Evolutionary conservation across 2,797 vertebrate genomes (phyloP), one percentile per base, ranked within the genome.

Genomic region (Onychomys leucogaster): DNA sequence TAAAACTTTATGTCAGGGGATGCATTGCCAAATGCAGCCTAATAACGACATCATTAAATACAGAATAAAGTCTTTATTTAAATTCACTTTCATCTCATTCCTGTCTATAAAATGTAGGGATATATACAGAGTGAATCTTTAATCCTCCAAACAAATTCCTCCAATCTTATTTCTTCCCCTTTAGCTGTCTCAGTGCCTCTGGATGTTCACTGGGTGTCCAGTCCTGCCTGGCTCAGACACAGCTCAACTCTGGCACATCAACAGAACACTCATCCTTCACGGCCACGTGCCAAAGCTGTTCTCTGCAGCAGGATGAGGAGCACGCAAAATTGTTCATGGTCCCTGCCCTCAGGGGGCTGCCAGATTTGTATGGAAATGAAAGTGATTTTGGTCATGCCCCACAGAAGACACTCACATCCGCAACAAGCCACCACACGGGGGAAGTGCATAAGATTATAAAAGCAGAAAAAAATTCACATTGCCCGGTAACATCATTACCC

Each of bases 11-110:
- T 96, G 96, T 97, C 98, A 98, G 34, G 91, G 97, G 97, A 98
- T 27, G 59, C 82, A 21, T 92, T 98, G 98, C 98, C 98, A 97
- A 98, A 96, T 92, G 96, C 95, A 96, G 94, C 89, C 97, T 98
- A 98, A 98, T 87, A 97, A 97, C 10, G 0, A 93, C 95, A 97
- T 98, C 98, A 98, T 98, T 98, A 98, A 98, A 96, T 93, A 98
- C 90, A 96, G 94, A 98, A 63, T 80, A 90, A 97, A 97, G 94
- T 97, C 98, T 98, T 98, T 96, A 95, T 5, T 98, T 98, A 98
- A 98, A 98, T 98, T 98, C 98, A 96, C 76, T 97, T 98, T 97
- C 90, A 96, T 98, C 97, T 98, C 63, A 92, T n/a, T 94, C 96
- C 97, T 98, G 96, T 97, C 98, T 97, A 96, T 98, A 98, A 98